Conservation (phyloP, 2,797 vertebrate genomes). For the Carcharodon carcharias region DNA sequence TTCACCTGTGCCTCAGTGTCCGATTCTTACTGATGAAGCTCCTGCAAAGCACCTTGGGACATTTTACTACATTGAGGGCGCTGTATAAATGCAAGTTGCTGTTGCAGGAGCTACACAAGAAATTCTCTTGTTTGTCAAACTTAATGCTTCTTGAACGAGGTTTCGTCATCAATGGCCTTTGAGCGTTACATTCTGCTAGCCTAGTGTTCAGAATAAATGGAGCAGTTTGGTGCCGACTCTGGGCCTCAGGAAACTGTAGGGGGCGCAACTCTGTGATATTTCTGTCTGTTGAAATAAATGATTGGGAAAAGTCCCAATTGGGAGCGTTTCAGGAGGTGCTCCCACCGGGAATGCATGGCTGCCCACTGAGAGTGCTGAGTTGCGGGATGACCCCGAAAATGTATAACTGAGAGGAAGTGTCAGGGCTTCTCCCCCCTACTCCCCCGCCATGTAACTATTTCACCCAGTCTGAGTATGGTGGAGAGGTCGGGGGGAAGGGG, state of each 20-base stretch:
- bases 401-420: neutral
- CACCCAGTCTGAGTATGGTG: neutral
- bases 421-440: neutral
- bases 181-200: neutral
- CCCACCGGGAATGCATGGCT: too few species aligned
- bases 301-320: neutral
- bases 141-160: neutral
- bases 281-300: neutral
- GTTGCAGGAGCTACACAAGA: neutral
- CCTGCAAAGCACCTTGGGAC: neutral
- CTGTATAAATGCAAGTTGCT: neutral
- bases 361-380: neutral
- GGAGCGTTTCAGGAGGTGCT: neutral
- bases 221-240: neutral
- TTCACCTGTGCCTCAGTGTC: neutral
- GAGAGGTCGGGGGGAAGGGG: neutral
- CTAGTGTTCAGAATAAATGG: neutral
- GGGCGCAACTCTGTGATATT: neutral
- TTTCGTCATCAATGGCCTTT: neutral
- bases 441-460: too few species aligned
- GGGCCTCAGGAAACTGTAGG: neutral
- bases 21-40: neutral
- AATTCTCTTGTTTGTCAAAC: neutral
- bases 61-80: neutral
- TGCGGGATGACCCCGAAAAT: neutral